A percentile compares a stretch with the other conserved stretches of the same genome.
phyloP scores from a whole-genome alignment of 2,113 vertebrate genomes.

The Chamaea fasciata region DNA sequence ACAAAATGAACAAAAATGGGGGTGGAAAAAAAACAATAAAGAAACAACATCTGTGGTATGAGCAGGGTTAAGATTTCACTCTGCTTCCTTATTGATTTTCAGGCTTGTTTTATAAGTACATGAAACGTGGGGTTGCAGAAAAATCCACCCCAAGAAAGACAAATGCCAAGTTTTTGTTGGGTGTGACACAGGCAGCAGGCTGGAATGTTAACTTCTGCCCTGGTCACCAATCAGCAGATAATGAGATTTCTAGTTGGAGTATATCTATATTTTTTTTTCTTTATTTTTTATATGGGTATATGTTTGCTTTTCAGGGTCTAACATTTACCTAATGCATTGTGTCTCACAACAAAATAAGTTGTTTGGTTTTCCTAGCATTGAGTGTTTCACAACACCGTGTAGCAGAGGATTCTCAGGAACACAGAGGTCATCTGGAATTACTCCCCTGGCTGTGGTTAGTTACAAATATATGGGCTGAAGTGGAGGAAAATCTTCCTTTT shows the following conservation, averaged over 20 bases:
- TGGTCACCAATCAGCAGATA: neutral
- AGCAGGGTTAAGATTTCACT: neutral
- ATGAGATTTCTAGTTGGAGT: neutral
- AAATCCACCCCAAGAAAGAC: neutral
- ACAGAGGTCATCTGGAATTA: neutral
- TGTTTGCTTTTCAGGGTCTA: neutral
- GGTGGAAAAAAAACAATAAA: fast-evolving
- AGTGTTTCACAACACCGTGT: neutral
- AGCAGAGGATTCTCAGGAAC: neutral
- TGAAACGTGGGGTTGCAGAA: neutral
- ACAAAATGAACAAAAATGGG: neutral
- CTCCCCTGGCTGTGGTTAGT: neutral
- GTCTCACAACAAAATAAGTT: neutral
- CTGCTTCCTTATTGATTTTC: neutral
- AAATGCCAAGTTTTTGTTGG: neutral
- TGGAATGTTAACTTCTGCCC: neutral
- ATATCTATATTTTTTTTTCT: neutral
- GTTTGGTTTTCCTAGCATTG: neutral
- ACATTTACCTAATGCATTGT: neutral
- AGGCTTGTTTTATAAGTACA: neutral
- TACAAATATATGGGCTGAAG: neutral
- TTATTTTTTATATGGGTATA: neutral
- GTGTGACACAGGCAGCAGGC: neutral
- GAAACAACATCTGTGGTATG: neutral
- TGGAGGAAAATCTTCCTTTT: neutral